phyloP scores from a whole-genome alignment of 2,888 invertebrate species.

The Phyto melanocephala region DNA sequence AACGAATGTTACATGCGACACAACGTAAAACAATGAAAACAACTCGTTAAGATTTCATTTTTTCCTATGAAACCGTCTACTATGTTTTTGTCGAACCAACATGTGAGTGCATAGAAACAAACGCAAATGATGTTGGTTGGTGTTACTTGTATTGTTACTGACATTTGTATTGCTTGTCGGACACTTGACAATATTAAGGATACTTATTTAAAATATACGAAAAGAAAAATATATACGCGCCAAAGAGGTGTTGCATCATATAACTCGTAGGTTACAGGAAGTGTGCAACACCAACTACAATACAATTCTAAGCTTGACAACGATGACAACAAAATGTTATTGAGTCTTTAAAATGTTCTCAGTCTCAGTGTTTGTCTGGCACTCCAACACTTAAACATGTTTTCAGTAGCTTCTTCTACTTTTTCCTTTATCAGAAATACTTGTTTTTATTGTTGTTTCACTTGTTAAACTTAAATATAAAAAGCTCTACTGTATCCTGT shows the following conservation, averaged over 20 bases:
- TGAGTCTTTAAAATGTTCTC: constrained; percentile 1
- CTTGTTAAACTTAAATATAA: neutral
- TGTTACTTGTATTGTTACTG: constrained; percentile 48
- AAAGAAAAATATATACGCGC: constrained; percentile 24
- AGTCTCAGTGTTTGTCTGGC: neutral
- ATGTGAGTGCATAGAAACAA: neutral
- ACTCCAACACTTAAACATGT: constrained; percentile 19
- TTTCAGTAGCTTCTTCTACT: constrained; percentile 9
- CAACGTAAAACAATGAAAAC: constrained; percentile 22
- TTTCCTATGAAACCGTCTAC: neutral
- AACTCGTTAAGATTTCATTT: constrained; percentile 44
- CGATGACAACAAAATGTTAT: neutral
- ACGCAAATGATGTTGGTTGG: constrained; percentile 16
- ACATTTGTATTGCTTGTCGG: constrained; percentile 63
- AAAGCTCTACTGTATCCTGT: neutral
- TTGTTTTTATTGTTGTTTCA: neutral
- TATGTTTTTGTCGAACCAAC: neutral
- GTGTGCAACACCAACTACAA: neutral
- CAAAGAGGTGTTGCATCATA: constrained; percentile 53
- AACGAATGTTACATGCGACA: constrained; percentile 45
- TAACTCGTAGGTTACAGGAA: constrained; percentile 6
- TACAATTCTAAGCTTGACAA: too few species aligned
- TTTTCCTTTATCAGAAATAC: neutral
- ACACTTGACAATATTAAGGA: constrained; percentile 66
- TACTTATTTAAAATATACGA: constrained; percentile 46